Evolutionary conservation across 2,888 invertebrate species (phyloP).

Genomic region (Chironomus riparius): DNA sequence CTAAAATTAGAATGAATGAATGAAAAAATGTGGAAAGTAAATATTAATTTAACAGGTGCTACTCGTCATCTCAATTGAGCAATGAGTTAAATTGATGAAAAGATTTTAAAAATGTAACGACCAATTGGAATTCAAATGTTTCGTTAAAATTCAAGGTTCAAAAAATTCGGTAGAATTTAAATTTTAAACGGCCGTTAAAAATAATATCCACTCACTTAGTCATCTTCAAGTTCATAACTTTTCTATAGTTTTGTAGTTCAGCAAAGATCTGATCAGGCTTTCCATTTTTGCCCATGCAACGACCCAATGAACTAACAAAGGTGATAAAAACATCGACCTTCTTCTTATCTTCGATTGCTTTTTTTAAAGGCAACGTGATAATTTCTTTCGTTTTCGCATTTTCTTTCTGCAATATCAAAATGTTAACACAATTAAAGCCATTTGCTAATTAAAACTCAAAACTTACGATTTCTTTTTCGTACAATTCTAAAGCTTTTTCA

Average conservation of each 20-base stretch:
- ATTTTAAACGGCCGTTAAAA: too few species aligned
- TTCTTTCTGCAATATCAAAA: background rate
- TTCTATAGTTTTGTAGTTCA: conserved; percentile 5
- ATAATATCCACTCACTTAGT: conserved; percentile 10
- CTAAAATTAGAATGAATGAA: background rate
- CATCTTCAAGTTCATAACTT: conserved; percentile 3
- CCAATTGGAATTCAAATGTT: too few species aligned
- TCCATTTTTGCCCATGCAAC: background rate
- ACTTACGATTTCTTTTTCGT: conserved; percentile 7
- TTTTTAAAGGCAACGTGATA: background rate
- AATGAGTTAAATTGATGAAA: too few species aligned
- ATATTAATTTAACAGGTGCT: too few species aligned
- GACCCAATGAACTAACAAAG: conserved; percentile 4
- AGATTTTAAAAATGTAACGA: too few species aligned
- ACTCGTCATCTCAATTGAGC: too few species aligned
- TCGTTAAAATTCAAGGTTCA: too few species aligned
- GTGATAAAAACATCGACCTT: conserved; percentile 23
- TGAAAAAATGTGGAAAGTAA: too few species aligned
- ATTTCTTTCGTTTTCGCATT: conserved; percentile 17
- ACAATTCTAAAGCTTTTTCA: conserved; percentile 14
- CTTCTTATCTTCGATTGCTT: conserved; percentile 21
- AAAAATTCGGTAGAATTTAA: background rate
- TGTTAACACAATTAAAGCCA: too few species aligned
- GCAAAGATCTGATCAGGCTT: background rate
- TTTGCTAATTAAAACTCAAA: too few species aligned